phyloP scores from a whole-genome alignment of 2,113 vertebrate genomes.

The Struthidea cinerea region DNA sequence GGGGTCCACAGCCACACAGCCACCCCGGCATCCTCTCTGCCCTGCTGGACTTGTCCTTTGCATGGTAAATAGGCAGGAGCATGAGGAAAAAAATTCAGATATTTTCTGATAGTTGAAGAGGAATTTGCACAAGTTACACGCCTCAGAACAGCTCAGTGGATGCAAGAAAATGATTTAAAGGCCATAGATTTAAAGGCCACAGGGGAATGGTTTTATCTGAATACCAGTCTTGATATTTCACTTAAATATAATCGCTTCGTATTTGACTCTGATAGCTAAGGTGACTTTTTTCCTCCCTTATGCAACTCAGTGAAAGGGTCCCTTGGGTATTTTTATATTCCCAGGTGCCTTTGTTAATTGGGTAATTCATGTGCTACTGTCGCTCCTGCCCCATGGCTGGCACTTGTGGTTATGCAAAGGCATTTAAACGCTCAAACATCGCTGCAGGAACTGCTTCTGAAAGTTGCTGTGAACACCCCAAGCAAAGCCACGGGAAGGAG shows the following conservation, averaged over 20 bases:
- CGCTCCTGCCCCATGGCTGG: background rate
- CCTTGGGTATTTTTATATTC: background rate
- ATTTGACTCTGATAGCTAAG: conserved; percentile 37
- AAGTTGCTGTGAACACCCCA: background rate
- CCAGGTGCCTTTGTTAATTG: background rate
- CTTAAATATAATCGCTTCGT: conserved; percentile 5
- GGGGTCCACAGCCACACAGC: background rate
- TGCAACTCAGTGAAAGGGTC: background rate
- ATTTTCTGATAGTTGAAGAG: background rate
- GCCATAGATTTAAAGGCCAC: conserved; percentile 5
- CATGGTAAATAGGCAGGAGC: background rate
- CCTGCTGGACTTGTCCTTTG: background rate
- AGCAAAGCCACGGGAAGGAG: background rate
- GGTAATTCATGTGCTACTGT: background rate
- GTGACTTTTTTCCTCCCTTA: conserved; percentile 20
- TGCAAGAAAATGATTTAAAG: conserved; percentile 24
- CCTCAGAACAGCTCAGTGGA: background rate
- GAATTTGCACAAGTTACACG: background rate
- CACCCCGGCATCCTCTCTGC: background rate
- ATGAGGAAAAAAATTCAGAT: background rate
- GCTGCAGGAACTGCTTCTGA: background rate
- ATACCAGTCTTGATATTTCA: conserved; percentile 29
- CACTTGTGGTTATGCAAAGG: background rate
- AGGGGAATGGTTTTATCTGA: background rate
- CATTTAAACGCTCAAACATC: background rate